phyloP scores from a whole-genome alignment of 92 coral and sea anemone species.

The Muricea muricata region DNA sequence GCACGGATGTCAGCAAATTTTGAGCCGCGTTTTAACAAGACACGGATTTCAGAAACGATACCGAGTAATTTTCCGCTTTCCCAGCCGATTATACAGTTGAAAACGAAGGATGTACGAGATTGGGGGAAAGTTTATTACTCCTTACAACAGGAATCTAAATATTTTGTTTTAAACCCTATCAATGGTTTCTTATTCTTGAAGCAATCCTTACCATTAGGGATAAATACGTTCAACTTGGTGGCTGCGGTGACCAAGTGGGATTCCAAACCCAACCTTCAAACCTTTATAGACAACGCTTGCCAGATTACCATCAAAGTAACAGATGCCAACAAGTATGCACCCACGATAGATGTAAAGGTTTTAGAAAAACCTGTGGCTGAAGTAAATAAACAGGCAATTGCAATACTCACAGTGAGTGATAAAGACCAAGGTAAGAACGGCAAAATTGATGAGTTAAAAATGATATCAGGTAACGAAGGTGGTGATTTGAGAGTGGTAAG shows the following conservation, averaged over 20 bases:
- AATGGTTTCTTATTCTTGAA: constrained; percentile 85
- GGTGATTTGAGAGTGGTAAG: constrained; percentile 71
- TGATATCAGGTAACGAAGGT: constrained; percentile 75
- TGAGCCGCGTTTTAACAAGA: constrained; percentile 73
- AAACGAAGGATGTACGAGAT: constrained; percentile 77
- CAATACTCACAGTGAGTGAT: constrained; percentile 74
- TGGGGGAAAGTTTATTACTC: constrained; percentile 90
- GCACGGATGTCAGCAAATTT: constrained; percentile 79
- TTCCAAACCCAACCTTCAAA: constrained; percentile 60
- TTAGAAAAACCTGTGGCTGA: constrained; percentile 71
- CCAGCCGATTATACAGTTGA: constrained; percentile 75
- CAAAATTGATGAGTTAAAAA: constrained; percentile 77
- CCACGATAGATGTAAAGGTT: constrained; percentile 62
- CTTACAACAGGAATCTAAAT: constrained; percentile 65
- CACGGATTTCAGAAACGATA: constrained; percentile 60
- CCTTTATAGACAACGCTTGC: constrained; percentile 62
- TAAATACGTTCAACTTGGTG: constrained; percentile 54
- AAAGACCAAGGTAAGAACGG: constrained; percentile 81
- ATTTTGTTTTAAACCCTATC: constrained; percentile 81
- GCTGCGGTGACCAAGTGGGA: constrained; percentile 74
- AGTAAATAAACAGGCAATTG: constrained; percentile 63
- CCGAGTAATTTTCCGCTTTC: constrained; percentile 81
- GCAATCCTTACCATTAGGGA: constrained; percentile 63
- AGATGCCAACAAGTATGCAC: constrained; percentile 81
- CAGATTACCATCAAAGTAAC: constrained; percentile 69